A percentile compares a stretch with the other conserved stretches of the same genome.
Evolutionary conservation across 2,888 invertebrate genomes (phyloP).

Genomic region (Volucella inflata): DNA sequence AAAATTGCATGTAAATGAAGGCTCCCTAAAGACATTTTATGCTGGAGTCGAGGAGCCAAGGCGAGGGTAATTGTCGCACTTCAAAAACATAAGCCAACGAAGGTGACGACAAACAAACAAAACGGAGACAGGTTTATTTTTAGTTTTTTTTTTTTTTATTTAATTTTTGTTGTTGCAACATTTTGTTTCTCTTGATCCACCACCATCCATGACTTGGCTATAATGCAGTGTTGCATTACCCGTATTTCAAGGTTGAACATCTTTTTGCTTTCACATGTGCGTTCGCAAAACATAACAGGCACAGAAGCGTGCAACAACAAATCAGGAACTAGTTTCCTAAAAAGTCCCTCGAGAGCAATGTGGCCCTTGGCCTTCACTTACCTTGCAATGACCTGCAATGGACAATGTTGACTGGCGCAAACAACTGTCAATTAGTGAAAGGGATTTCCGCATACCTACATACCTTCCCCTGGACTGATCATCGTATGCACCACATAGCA

Average conservation of each 20-base stretch:
- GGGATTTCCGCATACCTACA: conserved; percentile 76
- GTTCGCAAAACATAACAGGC: conserved; percentile 11
- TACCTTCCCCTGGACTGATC: conserved; percentile 16
- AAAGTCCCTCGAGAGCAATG: conserved; percentile 44
- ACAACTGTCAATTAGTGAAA: conserved; percentile 78
- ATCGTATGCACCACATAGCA: conserved; percentile 27
- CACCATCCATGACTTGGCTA: conserved; percentile 10
- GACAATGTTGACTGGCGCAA: neutral
- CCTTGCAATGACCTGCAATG: conserved; percentile 80
- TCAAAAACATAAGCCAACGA: conserved; percentile 8
- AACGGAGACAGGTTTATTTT: conserved; percentile 49
- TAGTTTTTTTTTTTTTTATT: neutral
- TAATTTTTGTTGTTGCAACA: too few relatives aligned
- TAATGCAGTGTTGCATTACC: conserved; percentile 16
- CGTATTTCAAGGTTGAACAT: conserved; percentile 55
- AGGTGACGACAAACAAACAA: conserved; percentile 64
- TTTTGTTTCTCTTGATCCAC: conserved; percentile 10
- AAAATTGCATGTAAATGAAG: conserved; percentile 50
- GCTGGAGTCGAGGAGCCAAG: conserved; percentile 36
- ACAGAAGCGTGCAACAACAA: conserved; percentile 15
- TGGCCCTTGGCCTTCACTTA: conserved; percentile 84
- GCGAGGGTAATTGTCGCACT: conserved; percentile 7
- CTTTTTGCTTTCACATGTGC: conserved; percentile 35
- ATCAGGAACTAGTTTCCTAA: conserved; percentile 57
- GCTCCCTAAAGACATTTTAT: conserved; percentile 43